phyloP scores from a whole-genome alignment of 2,888 invertebrate species.

The Agonopterix alstromeriana region DNA sequence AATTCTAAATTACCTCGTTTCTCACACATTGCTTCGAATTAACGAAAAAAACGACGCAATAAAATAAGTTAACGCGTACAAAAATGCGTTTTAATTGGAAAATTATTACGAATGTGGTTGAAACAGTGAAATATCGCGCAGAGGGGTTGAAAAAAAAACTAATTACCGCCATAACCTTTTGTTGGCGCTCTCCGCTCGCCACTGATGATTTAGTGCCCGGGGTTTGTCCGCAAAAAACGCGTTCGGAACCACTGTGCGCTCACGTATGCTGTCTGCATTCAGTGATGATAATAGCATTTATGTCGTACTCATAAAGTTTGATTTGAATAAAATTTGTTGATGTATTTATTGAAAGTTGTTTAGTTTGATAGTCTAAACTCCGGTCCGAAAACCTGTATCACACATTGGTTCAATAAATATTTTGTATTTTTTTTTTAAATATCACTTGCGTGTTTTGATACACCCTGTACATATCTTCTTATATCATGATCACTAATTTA shows the following conservation, averaged over 20 bases:
- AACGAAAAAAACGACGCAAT: constrained; percentile 5
- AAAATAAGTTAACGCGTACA: constrained; percentile 16
- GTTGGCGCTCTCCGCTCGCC: constrained; percentile 26
- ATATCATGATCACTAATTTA: too few relatives aligned
- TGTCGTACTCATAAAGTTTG: too few relatives aligned
- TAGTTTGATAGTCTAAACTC: too few relatives aligned
- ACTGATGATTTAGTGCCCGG: constrained; percentile 38
- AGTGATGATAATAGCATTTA: too few relatives aligned
- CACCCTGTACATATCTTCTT: too few relatives aligned
- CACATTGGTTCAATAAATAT: too few relatives aligned
- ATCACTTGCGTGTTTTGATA: too few relatives aligned
- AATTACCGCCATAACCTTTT: constrained; percentile 51
- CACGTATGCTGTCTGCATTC: constrained; percentile 1
- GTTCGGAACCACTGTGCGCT: constrained; percentile 13
- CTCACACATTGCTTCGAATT: constrained; percentile 1
- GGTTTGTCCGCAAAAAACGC: constrained; percentile 27
- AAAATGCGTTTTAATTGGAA: constrained; percentile 54
- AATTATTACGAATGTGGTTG: constrained; percentile 54
- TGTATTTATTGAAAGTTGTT: too few relatives aligned
- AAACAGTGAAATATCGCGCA: constrained; percentile 50
- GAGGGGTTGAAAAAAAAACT: constrained; percentile 43
- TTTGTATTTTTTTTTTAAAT: too few relatives aligned
- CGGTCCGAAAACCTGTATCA: too few relatives aligned
- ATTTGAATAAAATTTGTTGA: too few relatives aligned
- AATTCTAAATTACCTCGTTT: not conserved